Evolutionary conservation across 92 coral and sea anemone genomes (phyloP).

Genomic region (Virgularia gustaviana): DNA sequence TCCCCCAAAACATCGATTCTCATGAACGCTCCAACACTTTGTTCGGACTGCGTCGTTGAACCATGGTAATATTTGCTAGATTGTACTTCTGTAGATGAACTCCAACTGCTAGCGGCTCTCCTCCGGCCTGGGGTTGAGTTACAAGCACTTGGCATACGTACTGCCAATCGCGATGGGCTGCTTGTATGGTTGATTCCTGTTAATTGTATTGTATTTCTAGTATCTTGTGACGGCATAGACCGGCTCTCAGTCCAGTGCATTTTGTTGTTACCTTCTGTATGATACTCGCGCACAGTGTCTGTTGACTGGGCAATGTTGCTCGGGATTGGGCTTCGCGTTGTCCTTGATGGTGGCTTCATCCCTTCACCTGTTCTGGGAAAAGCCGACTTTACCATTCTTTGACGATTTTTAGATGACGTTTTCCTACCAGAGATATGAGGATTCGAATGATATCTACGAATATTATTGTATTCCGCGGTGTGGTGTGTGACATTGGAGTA

Average conservation of each 20-base stretch:
- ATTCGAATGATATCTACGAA: neutral
- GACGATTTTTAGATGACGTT: neutral
- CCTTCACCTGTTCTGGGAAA: neutral
- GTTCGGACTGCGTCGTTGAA: neutral
- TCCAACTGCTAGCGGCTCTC: too few relatives aligned
- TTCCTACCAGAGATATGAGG: slow-evolving; percentile 4
- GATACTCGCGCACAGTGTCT: too few relatives aligned
- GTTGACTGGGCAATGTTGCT: neutral
- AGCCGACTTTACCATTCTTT: slow-evolving; percentile 25
- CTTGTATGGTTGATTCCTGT: too few relatives aligned
- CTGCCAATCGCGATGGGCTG: too few relatives aligned
- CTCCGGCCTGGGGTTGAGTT: too few relatives aligned
- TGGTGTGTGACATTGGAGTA: neutral
- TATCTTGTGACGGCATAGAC: too few relatives aligned
- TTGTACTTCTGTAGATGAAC: too few relatives aligned
- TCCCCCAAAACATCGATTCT: slow-evolving; percentile 23
- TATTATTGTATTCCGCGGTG: too few relatives aligned
- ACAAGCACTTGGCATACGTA: neutral
- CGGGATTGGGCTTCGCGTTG: neutral
- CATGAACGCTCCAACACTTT: slow-evolving; percentile 17
- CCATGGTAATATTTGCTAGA: neutral
- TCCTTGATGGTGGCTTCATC: neutral
- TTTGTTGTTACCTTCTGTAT: too few relatives aligned
- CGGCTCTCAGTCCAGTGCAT: too few relatives aligned
- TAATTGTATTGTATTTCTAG: too few relatives aligned